Conservation (phyloP, 2,888 invertebrate species). For the Capitulum mitella region DNA sequence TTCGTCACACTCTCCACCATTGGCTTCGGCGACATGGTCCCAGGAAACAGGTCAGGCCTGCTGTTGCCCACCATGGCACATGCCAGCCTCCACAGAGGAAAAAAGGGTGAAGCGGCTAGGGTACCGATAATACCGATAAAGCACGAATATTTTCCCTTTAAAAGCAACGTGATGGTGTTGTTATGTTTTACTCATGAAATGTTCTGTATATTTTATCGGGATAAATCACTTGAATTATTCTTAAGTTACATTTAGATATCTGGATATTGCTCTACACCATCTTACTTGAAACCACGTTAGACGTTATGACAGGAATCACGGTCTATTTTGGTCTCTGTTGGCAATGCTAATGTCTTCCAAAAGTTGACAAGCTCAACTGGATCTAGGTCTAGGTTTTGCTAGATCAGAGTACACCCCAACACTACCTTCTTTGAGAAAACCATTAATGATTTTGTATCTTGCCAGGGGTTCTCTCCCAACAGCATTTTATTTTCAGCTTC, state of each 20-base stretch:
- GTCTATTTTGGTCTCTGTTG: background rate
- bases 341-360: background rate
- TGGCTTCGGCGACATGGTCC: constrained; percentile 45
- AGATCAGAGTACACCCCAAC: too few relatives aligned
- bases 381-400: too few relatives aligned
- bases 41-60: constrained; percentile 37
- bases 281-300: too few relatives aligned
- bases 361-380: too few relatives aligned
- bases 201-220: background rate
- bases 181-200: background rate
- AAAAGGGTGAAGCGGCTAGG: too few relatives aligned
- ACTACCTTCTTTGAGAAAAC: background rate
- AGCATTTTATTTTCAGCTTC: constrained; percentile 32
- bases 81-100: too few relatives aligned
- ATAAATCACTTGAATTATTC: too few relatives aligned
- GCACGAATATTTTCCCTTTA: background rate
- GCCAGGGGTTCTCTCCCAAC: background rate
- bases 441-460: background rate
- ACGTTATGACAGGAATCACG: too few relatives aligned
- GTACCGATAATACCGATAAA: background rate
- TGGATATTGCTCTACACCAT: too few relatives aligned
- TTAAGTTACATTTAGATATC: too few relatives aligned
- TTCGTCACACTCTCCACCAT: constrained; percentile 46
- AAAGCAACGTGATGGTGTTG: background rate
- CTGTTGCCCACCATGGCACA: too few relatives aligned